A percentile compares a stretch with the other conserved stretches of the same genome.
These are phyloP conservation scores for Polyploca ridens DNA, from an alignment of 2,888 invertebrate species.

Conservation along the genomic window DNA sequence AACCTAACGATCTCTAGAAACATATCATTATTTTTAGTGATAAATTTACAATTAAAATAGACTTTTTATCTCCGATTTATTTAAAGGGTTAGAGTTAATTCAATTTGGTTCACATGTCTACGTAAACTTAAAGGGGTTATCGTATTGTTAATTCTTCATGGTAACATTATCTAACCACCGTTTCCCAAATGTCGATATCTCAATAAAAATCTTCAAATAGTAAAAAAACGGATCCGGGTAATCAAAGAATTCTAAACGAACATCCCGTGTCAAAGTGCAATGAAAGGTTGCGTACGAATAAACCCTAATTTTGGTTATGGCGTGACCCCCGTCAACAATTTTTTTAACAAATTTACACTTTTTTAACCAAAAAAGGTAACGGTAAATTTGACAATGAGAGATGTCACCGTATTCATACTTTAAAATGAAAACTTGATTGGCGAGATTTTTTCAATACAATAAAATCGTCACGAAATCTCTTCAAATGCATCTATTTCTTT, in stretches of 20 bases:
- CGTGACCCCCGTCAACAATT: constrained; percentile 82
- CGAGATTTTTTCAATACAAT: constrained; percentile 64
- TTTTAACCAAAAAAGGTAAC: constrained; percentile 73
- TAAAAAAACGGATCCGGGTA: constrained; percentile 68
- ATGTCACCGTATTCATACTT: constrained; percentile 74
- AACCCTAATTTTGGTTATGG: constrained; percentile 80
- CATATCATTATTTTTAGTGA: neutral
- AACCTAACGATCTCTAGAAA: constrained; percentile 15
- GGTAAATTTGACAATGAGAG: constrained; percentile 69
- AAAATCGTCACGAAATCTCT: constrained; percentile 68
- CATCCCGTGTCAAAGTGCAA: constrained; percentile 81
- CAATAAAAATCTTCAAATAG: constrained; percentile 66
- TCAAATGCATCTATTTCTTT: constrained; percentile 65
- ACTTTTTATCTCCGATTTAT: neutral
- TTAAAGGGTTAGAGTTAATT: constrained; percentile 20
- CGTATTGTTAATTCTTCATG: neutral
- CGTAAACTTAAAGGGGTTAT: constrained; percentile 67
- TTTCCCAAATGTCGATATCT: constrained; percentile 73
- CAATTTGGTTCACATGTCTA: constrained; percentile 52
- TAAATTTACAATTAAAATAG: neutral
- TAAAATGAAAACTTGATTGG: constrained; percentile 82
- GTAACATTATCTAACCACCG: constrained; percentile 70
- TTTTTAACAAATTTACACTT: constrained; percentile 75
- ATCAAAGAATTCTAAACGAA: constrained; percentile 68
- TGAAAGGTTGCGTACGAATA: constrained; percentile 75